A percentile compares a stretch with the other conserved stretches of the same genome.
Evolutionary conservation across 2,113 vertebrate species (phyloP).

Genomic region (Salvelinus alpinus): DNA sequence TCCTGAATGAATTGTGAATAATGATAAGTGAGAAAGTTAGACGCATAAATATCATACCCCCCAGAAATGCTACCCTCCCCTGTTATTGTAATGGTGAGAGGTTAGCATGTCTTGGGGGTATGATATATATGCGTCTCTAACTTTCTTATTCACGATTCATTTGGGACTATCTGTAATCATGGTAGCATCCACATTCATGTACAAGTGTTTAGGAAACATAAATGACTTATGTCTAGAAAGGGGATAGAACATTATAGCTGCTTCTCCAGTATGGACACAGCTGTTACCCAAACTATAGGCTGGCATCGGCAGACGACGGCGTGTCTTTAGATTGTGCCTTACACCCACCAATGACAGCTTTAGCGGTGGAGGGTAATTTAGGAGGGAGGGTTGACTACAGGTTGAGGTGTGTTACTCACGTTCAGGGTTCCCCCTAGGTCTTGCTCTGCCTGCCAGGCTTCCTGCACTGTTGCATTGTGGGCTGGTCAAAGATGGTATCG

Average conservation of each 20-base stretch:
- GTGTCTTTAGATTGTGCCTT: constrained; percentile 63
- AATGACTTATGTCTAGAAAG: constrained; percentile 30
- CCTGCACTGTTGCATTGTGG: background rate
- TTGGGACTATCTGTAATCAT: too few relatives aligned
- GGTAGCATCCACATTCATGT: too few relatives aligned
- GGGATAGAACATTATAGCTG: constrained; percentile 52
- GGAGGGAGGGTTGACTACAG: constrained; percentile 36
- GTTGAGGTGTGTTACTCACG: constrained; percentile 57
- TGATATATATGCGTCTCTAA: too few relatives aligned
- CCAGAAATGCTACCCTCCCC: too few relatives aligned
- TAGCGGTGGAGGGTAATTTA: constrained; percentile 62
- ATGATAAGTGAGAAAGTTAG: too few relatives aligned
- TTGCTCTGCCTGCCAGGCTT: constrained; percentile 60
- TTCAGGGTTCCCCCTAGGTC: constrained; percentile 50
- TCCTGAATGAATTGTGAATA: too few relatives aligned
- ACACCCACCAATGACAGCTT: constrained; percentile 73
- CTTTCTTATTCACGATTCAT: too few relatives aligned
- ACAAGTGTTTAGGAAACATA: too few relatives aligned
- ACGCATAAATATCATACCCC: too few relatives aligned
- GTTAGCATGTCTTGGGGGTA: too few relatives aligned
- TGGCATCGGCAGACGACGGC: constrained; percentile 50
- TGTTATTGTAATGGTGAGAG: too few relatives aligned
- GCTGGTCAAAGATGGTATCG: background rate
- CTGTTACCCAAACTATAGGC: constrained; percentile 68
- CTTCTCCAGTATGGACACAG: constrained; percentile 69